These are phyloP conservation scores for Archips crataeganus DNA, from an alignment of 2,888 invertebrate species.

Conservation along the genomic window DNA sequence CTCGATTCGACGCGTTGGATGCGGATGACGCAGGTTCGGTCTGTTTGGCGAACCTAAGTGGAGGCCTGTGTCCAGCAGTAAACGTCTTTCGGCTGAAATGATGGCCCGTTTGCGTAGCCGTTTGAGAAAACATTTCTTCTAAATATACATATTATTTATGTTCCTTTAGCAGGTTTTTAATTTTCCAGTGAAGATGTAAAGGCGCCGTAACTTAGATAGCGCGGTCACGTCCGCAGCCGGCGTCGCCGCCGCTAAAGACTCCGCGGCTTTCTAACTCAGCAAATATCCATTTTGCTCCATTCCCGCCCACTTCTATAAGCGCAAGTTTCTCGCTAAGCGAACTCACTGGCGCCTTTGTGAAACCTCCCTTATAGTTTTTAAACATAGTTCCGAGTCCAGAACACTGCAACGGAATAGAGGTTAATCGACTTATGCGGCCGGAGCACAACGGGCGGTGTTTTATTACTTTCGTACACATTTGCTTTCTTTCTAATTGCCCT, in stretches of 20 bases:
- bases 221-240: constrained; percentile 56
- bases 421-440: constrained; percentile 47
- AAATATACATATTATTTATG: not conserved
- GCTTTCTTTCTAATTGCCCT: constrained; percentile 39
- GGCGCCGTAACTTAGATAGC: constrained; percentile 53
- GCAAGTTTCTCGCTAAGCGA: constrained; percentile 38
- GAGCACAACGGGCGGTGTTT: constrained; percentile 35
- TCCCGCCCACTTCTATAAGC: constrained; percentile 39
- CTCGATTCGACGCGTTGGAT: not conserved
- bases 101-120: not conserved
- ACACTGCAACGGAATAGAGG: constrained; percentile 41
- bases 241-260: constrained; percentile 48
- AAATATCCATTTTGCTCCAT: constrained; percentile 63
- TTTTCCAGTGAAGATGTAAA: constrained; percentile 44
- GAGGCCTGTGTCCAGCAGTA: too few relatives aligned
- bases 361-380: constrained; percentile 43
- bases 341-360: constrained; percentile 27
- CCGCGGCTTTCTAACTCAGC: constrained; percentile 56
- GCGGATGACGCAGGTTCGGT: too few relatives aligned
- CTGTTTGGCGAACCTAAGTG: too few relatives aligned
- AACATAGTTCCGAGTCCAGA: constrained; percentile 36
- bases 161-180: constrained; percentile 39
- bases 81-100: too few relatives aligned
- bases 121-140: not conserved
- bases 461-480: constrained; percentile 40